Conservation (phyloP, 2,797 vertebrate species). For the Mus caroli region DNA sequence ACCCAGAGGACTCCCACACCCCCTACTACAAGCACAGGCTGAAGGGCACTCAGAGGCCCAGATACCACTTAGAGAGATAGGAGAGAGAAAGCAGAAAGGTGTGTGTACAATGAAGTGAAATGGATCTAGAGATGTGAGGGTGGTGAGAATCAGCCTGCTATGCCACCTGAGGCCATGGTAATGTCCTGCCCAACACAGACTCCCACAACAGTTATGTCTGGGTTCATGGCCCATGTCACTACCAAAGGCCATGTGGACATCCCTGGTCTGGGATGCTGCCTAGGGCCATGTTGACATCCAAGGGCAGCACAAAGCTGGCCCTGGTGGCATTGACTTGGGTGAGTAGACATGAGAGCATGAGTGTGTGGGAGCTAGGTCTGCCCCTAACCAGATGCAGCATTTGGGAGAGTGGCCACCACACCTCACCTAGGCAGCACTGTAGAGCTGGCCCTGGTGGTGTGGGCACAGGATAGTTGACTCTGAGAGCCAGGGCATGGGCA, state of each 20-base stretch:
- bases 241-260: neutral
- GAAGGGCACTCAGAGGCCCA: neutral
- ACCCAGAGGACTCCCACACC: neutral
- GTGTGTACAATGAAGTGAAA: neutral
- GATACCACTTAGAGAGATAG: neutral
- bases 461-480: neutral
- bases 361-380: neutral
- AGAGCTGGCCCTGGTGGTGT: neutral
- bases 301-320: neutral
- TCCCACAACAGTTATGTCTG: neutral
- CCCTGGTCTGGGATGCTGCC: neutral
- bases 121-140: neutral
- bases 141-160: neutral
- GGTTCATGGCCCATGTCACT: neutral
- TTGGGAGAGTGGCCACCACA: neutral
- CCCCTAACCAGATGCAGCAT: neutral
- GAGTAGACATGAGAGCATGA: neutral
- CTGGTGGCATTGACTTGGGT: neutral
- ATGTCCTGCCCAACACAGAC: neutral
- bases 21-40: neutral
- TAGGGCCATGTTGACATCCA: neutral
- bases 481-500: neutral
- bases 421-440: neutral
- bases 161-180: neutral
- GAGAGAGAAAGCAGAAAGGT: neutral